Percentiles rank a stretch among this genome's conserved stretches.
These are phyloP conservation scores for Leptothorax acervorum DNA, from an alignment of 2,888 invertebrate genomes.

Conservation along the genomic window DNA sequence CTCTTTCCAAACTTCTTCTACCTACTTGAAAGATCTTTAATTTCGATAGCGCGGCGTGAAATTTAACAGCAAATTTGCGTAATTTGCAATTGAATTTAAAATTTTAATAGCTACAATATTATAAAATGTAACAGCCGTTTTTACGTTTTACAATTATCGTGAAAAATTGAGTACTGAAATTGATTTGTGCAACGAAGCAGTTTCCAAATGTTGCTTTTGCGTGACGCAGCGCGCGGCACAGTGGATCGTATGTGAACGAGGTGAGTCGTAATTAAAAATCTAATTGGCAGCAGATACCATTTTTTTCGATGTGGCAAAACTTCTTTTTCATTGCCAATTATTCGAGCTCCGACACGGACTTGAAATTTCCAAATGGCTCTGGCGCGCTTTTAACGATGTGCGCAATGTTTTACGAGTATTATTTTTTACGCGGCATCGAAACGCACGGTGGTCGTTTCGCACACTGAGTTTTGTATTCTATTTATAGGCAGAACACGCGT, in stretches of 20 bases:
- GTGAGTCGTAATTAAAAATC: constrained; percentile 55
- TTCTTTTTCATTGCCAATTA: constrained; percentile 61
- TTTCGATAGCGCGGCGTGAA: constrained; percentile 28
- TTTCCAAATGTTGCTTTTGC: constrained; percentile 17
- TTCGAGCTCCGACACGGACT: constrained; percentile 43
- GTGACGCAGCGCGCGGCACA: constrained; percentile 13
- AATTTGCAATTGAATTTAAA: background rate
- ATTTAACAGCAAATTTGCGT: constrained; percentile 14
- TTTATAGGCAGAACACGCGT: constrained; percentile 16
- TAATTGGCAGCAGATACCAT: constrained; percentile 52
- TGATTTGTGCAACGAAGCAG: constrained; percentile 18
- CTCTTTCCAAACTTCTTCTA: constrained; percentile 17
- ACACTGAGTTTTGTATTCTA: constrained; percentile 36
- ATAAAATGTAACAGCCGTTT: background rate
- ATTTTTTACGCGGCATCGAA: constrained; percentile 49
- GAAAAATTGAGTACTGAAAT: constrained; percentile 28
- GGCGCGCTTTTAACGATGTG: constrained; percentile 47
- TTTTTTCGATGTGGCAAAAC: constrained; percentile 46
- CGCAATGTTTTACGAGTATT: constrained; percentile 58
- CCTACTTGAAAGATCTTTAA: constrained; percentile 44
- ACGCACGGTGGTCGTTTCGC: constrained; percentile 27
- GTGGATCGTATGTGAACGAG: constrained; percentile 25
- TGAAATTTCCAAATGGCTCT: constrained; percentile 44
- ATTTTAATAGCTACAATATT: background rate
- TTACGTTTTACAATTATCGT: constrained; percentile 5